A percentile compares a stretch with the other conserved stretches of the same genome.
phyloP scores from a whole-genome alignment of 2,888 invertebrate genomes.

The Noctua pronuba region DNA sequence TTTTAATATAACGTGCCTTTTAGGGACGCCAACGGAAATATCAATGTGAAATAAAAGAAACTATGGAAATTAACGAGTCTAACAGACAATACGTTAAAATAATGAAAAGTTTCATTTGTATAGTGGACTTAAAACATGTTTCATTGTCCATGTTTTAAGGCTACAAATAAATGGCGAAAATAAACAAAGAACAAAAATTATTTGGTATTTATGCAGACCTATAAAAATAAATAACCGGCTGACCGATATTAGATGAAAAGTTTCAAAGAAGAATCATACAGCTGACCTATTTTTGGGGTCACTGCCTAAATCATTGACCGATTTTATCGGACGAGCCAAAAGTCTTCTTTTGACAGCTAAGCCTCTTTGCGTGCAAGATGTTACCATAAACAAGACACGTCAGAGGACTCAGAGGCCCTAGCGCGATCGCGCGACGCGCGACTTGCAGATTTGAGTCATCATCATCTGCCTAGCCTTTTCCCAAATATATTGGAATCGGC shows the following conservation, averaged over 20 bases:
- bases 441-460: too few relatives aligned
- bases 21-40: not conserved
- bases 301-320: not conserved
- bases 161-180: not conserved
- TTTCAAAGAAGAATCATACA: constrained; percentile 22
- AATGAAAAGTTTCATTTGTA: not conserved
- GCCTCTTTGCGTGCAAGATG: constrained; percentile 1
- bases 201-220: not conserved
- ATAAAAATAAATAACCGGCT: not conserved
- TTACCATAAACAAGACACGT: constrained; percentile 13
- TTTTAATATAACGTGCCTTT: not conserved
- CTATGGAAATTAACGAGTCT: not conserved
- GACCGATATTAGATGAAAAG: not conserved
- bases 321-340: constrained; percentile 5
- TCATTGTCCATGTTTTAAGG: not conserved
- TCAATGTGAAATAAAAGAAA: not conserved
- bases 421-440: too few relatives aligned
- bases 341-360: not conserved
- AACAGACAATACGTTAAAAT: not conserved
- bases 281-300: constrained; percentile 36
- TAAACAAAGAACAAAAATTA: not conserved
- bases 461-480: too few relatives aligned
- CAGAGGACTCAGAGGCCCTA: not conserved
- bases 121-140: not conserved
- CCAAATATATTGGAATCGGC: too few relatives aligned